phyloP scores from a whole-genome alignment of 2,888 invertebrate species.

The Amphipyra berbera region DNA sequence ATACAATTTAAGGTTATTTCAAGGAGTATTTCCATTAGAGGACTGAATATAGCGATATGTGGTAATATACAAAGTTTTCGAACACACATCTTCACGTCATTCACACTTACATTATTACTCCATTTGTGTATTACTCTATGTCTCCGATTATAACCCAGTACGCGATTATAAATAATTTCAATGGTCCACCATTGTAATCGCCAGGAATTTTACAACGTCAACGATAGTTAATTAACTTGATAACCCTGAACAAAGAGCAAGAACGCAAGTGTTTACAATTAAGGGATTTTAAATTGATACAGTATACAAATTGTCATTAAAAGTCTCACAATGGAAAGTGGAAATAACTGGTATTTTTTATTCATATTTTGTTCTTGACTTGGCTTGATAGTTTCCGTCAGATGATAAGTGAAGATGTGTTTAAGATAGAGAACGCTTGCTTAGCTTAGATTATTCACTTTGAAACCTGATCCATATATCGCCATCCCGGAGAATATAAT shows the following conservation, averaged over 20 bases:
- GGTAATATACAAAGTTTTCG: neutral
- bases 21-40: too few species aligned
- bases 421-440: constrained; percentile 33
- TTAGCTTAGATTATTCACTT: constrained; percentile 10
- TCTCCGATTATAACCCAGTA: constrained; percentile 3
- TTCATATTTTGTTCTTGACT: constrained; percentile 2
- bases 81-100: neutral
- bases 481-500: too few species aligned
- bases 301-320: too few species aligned
- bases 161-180: constrained; percentile 32
- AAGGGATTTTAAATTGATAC: neutral
- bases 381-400: constrained; percentile 9
- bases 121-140: constrained; percentile 8
- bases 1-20: too few species aligned
- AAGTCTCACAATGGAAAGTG: neutral
- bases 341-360: neutral
- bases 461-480: neutral
- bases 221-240: constrained; percentile 24
- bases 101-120: constrained; percentile 6
- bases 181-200: constrained; percentile 20
- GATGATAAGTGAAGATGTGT: constrained; percentile 24
- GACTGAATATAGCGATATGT: too few species aligned
- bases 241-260: constrained; percentile 23
- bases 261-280: constrained; percentile 22
- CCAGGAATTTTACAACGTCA: constrained; percentile 17